Evolutionary conservation across 2,888 invertebrate genomes (phyloP).

Genomic region (Microdon myrmicae): DNA sequence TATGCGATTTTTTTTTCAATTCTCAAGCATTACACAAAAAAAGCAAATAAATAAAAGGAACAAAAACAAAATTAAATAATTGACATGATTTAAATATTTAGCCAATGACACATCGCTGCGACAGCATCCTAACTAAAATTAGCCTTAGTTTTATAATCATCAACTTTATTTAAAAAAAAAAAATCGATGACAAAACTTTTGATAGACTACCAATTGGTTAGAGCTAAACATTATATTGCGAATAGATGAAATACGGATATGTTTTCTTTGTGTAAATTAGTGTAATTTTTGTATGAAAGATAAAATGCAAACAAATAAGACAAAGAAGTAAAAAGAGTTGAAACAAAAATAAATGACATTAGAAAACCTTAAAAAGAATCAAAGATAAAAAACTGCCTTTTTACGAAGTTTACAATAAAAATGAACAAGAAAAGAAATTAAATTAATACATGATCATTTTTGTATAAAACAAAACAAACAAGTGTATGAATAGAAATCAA

Average conservation of each 20-base stretch:
- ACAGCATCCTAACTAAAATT: conserved; percentile 39
- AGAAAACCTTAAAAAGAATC: conserved; percentile 4
- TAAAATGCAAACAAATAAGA: no score
- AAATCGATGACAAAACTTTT: conserved; percentile 1
- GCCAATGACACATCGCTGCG: no score
- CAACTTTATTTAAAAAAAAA: conserved; percentile 9
- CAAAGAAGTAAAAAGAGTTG: conserved; percentile 20
- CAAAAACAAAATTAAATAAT: no score
- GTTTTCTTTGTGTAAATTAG: conserved; percentile 49
- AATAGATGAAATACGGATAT: conserved; percentile 19
- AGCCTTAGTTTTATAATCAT: conserved; percentile 11
- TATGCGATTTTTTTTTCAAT: no score
- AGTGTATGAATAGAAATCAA: no score
- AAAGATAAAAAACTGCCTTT: conserved; percentile 51
- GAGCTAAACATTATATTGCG: no score
- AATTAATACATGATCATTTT: conserved; percentile 35
- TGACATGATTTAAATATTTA: no score
- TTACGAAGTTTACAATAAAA: conserved; percentile 48
- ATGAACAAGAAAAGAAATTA: conserved; percentile 16
- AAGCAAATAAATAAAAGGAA: no score
- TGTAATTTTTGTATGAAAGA: conserved; percentile 50
- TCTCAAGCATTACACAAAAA: no score
- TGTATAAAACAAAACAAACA: conserved; percentile 41
- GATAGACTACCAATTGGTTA: conserved; percentile 9
- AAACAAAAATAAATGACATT: conserved; percentile 5